A percentile compares a stretch with the other conserved stretches of the same genome.
Evolutionary conservation across 2,797 vertebrate genomes (phyloP).

Genomic region (Novumbra hubbsi): DNA sequence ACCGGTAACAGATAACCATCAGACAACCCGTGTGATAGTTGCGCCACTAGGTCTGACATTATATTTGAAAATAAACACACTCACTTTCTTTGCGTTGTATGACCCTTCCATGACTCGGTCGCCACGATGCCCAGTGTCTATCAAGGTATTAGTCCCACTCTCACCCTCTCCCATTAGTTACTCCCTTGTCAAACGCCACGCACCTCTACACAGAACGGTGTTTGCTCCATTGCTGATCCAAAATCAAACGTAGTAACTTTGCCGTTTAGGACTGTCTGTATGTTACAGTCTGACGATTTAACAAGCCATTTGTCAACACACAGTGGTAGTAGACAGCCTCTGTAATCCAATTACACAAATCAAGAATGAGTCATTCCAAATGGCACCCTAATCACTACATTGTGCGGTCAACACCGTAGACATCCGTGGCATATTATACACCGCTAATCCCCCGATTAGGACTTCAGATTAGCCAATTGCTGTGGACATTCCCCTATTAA

Average conservation of each 20-base stretch:
- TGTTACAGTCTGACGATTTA: constrained; percentile 34
- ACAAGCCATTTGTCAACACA: constrained; percentile 41
- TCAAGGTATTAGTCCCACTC: constrained; percentile 15
- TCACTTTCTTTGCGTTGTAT: constrained; percentile 62
- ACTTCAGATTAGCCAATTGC: constrained; percentile 74
- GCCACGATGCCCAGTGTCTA: constrained; percentile 39
- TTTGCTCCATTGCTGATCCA: constrained; percentile 43
- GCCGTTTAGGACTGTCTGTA: constrained; percentile 21
- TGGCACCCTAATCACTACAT: not conserved
- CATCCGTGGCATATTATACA: constrained; percentile 21
- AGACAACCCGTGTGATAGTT: constrained; percentile 29
- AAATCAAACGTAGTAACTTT: constrained; percentile 51
- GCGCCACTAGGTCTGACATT: constrained; percentile 13
- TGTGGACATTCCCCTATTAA: constrained; percentile 69
- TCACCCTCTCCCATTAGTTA: constrained; percentile 30
- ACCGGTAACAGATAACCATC: constrained; percentile 35
- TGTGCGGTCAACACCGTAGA: not conserved
- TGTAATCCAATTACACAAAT: constrained; percentile 70
- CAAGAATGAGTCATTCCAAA: constrained; percentile 58
- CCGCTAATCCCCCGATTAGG: constrained; percentile 52
- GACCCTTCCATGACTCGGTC: constrained; percentile 62
- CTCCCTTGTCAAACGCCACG: constrained; percentile 48
- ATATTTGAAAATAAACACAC: constrained; percentile 40
- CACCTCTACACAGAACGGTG: constrained; percentile 44
- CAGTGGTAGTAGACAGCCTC: constrained; percentile 55